Base-by-base conservation (phyloP, 2,797 vertebrate species). In the Eidolon dupreanum region DNA sequence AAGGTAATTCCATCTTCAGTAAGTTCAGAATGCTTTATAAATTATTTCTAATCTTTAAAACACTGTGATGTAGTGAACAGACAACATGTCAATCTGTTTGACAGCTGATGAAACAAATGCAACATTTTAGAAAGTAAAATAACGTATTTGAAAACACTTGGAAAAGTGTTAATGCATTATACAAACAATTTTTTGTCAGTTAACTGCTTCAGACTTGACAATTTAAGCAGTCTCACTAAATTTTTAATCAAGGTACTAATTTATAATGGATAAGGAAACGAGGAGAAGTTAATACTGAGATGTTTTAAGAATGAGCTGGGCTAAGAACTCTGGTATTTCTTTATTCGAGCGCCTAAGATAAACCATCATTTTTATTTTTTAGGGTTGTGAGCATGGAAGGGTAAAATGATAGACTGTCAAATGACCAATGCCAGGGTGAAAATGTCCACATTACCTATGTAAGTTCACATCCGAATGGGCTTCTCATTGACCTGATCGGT, bases 221-320 rank as follows among this genome's bases (percentile, higher is more conserved):
- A 49, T 73, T 83, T 82, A 77, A 93, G 65, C 19, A 51, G 65
- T 83, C 63, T 41, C 49, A 84, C 74, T 97, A 88, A 96, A 96
- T 96, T 96, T 97, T 97, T 97, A 95, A 98, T 95, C 73, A 79
- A 63, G 73, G 28, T 57, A 31, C 90, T 95, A 83, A 96, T 97
- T 91, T 95, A 95, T 98, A 97, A 97, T 97, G 88, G 68, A 97
- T 97, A 94, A 92, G 85, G 81, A 88, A 93, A 94, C 87, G 36
- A 78, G n/a, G 55, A 83, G 68, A 84, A 46, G 65, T 93, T 95
- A 73, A 57, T 65, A 66, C 66, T 63, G 59, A 94, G 36, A 77
- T 92, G 84, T 75, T 85, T 70, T 81, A 83, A 85, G 78, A 88
- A 79, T 79, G 74, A 96, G 31, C 33, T 82, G 31, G 24, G 51